Percentiles rank a stretch among this genome's conserved stretches.
Evolutionary conservation across 2,888 invertebrate genomes (phyloP).

Genomic region (Xiphydria camelus): DNA sequence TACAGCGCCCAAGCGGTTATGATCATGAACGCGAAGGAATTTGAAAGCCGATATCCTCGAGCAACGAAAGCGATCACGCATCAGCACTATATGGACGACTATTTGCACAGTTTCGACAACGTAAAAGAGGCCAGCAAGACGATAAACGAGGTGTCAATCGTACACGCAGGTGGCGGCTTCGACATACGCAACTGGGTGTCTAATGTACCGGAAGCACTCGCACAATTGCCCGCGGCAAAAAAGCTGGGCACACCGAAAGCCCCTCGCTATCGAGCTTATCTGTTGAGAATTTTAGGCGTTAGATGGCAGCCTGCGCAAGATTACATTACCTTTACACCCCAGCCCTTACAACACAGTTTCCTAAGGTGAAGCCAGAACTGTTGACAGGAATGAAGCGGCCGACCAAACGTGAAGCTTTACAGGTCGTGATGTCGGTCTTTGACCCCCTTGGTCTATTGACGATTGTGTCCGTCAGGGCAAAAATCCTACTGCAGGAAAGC

Average conservation of each 20-base stretch:
- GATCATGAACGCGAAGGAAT: slow-evolving; percentile 22
- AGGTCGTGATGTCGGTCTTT: slow-evolving; percentile 29
- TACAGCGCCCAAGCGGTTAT: slow-evolving; percentile 14
- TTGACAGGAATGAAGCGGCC: slow-evolving; percentile 14
- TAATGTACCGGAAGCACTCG: neutral
- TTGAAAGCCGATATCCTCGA: slow-evolving; percentile 3
- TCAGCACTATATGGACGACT: slow-evolving; percentile 30
- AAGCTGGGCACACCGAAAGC: neutral
- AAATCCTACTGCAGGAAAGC: slow-evolving; percentile 29
- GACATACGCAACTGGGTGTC: slow-evolving; percentile 4
- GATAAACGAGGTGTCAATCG: neutral
- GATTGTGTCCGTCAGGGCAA: slow-evolving; percentile 21
- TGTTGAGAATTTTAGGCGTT: too few species aligned
- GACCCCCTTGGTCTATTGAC: slow-evolving; percentile 32
- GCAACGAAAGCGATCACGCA: slow-evolving; percentile 16
- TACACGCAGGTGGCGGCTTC: slow-evolving; percentile 3
- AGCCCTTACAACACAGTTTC: too few species aligned
- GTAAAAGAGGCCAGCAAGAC: neutral
- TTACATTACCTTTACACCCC: too few species aligned
- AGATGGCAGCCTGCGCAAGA: too few species aligned
- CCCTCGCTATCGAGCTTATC: too few species aligned
- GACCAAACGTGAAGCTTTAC: slow-evolving; percentile 25
- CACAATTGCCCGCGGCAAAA: too few species aligned
- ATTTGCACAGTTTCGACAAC: slow-evolving; percentile 17
- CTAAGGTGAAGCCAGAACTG: slow-evolving; percentile 9